Evolutionary conservation across 2,797 vertebrate genomes (phyloP).

Genomic region (Ctenopoma kingsleyae): DNA sequence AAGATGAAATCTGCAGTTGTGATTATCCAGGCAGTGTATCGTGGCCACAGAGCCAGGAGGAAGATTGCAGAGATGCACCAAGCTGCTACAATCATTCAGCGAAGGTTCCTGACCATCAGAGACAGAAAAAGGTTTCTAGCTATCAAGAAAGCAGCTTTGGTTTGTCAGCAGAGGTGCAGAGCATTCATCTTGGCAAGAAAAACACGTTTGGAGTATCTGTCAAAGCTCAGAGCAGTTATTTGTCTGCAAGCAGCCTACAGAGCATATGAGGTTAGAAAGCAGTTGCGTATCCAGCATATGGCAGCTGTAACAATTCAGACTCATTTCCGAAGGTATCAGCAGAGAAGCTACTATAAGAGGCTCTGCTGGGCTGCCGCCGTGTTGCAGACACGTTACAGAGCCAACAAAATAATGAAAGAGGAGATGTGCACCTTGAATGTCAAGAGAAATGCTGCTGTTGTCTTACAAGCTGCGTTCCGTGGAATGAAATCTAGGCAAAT

Average conservation of each 20-base stretch:
- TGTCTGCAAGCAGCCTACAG: slow-evolving; percentile 87
- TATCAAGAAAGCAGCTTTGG: slow-evolving; percentile 72
- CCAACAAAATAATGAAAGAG: slow-evolving; percentile 74
- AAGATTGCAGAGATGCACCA: slow-evolving; percentile 62
- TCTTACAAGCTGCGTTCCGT: slow-evolving; percentile 83
- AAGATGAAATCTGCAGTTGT: slow-evolving; percentile 74
- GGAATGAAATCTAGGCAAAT: slow-evolving; percentile 62
- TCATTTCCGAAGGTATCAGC: slow-evolving; percentile 80
- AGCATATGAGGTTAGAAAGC: slow-evolving; percentile 76
- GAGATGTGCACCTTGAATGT: slow-evolving; percentile 61
- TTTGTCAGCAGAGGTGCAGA: slow-evolving; percentile 85
- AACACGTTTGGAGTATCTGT: slow-evolving; percentile 69
- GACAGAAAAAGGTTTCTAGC: slow-evolving; percentile 79
- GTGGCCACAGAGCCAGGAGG: slow-evolving; percentile 78
- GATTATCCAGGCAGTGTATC: slow-evolving; percentile 85
- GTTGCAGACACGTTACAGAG: slow-evolving; percentile 83
- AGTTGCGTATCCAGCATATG: slow-evolving; percentile 57
- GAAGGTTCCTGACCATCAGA: slow-evolving; percentile 74
- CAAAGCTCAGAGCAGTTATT: slow-evolving; percentile 75
- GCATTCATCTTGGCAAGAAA: slow-evolving; percentile 68
- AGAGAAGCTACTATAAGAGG: slow-evolving; percentile 75
- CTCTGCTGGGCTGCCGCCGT: slow-evolving; percentile 82
- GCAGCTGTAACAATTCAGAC: slow-evolving; percentile 88
- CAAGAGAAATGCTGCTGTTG: slow-evolving; percentile 72
- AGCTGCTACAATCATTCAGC: slow-evolving; percentile 86